Evolutionary conservation across 2,797 vertebrate genomes (phyloP).

Genomic region (Myotis myotis): DNA sequence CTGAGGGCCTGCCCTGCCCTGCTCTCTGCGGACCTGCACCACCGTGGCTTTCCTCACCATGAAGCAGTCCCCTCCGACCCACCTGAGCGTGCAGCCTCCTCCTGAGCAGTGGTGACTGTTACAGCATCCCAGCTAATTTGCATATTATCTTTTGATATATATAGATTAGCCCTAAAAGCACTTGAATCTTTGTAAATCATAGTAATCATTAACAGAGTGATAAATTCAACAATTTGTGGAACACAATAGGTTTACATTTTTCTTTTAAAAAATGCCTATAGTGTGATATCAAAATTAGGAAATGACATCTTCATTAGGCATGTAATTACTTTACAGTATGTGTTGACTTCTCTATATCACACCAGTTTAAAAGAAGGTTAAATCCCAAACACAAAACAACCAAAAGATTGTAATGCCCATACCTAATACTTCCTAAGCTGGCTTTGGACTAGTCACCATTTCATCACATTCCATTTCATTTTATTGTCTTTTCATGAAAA

Average conservation of each 20-base stretch:
- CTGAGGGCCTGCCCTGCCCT: too few species aligned
- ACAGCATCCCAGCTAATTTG: too few species aligned
- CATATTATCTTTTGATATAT: too few species aligned
- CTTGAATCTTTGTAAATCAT: constrained; percentile 73
- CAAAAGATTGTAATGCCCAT: constrained; percentile 49
- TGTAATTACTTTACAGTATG: constrained; percentile 67
- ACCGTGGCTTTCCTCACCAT: too few species aligned
- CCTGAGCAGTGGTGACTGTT: too few species aligned
- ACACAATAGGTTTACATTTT: constrained; percentile 55
- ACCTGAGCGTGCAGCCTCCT: too few species aligned
- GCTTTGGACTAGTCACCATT: constrained; percentile 55
- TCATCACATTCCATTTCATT: constrained; percentile 55
- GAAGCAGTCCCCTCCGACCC: too few species aligned
- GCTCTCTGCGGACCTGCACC: too few species aligned
- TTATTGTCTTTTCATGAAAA: constrained; percentile 72
- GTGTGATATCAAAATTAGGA: constrained; percentile 63
- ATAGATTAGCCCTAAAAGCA: constrained; percentile 58
- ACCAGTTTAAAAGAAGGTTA: constrained; percentile 68
- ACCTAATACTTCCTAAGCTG: constrained; percentile 50
- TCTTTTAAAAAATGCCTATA: constrained; percentile 45
- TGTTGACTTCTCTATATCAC: constrained; percentile 67
- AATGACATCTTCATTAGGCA: constrained; percentile 37
- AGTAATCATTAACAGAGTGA: constrained; percentile 68
- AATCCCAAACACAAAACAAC: constrained; percentile 62
- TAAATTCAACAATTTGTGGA: constrained; percentile 59